These are phyloP conservation scores for Syrmaticus mikado DNA, from an alignment of 2,113 vertebrate species.

Conservation along the genomic window DNA sequence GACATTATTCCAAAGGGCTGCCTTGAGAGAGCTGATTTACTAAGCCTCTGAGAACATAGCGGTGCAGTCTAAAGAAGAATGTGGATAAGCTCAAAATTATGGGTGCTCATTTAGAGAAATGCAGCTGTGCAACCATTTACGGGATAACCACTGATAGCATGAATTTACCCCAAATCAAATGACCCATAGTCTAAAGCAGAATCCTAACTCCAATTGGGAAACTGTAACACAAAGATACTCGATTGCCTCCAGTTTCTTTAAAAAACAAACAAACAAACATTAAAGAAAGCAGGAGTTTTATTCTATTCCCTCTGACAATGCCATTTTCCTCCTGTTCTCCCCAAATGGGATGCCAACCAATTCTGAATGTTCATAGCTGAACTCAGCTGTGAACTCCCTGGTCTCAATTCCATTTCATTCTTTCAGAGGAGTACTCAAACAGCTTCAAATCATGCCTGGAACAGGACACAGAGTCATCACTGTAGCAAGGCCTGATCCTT, in stretches of 20 bases:
- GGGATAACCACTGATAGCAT: neutral
- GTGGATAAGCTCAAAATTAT: neutral
- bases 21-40: neutral
- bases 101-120: neutral
- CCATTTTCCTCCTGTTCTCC: neutral
- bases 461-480: neutral
- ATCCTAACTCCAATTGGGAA: neutral
- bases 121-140: neutral
- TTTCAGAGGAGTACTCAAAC: neutral
- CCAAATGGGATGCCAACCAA: neutral
- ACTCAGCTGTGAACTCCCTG: neutral
- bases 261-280: no score
- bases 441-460: neutral
- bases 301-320: neutral
- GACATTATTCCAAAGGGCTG: constrained; percentile 10
- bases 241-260: neutral
- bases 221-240: neutral
- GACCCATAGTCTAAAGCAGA: neutral
- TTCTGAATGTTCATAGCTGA: neutral
- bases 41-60: neutral
- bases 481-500: neutral
- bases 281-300: neutral
- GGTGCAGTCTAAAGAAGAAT: neutral
- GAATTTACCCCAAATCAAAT: neutral
- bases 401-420: neutral